Evolutionary conservation across 2,797 vertebrate genomes (phyloP).

Genomic region (Cossypha heuglini): DNA sequence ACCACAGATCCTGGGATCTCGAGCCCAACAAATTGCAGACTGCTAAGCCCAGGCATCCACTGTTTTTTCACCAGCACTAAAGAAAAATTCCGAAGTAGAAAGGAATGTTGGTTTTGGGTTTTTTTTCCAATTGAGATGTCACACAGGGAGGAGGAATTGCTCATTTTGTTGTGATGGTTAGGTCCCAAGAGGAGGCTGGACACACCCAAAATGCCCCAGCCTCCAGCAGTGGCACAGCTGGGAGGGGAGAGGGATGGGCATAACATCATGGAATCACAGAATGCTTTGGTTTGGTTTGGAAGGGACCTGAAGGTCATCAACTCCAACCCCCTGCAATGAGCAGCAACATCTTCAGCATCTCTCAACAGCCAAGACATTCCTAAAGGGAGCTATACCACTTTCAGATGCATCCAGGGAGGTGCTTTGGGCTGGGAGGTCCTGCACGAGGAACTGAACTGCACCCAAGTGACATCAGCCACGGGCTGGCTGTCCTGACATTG

Average conservation of each 20-base stretch:
- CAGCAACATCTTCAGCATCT: neutral
- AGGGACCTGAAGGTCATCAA: neutral
- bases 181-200: neutral
- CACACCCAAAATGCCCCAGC: neutral
- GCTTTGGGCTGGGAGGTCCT: neutral
- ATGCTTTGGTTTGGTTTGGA: neutral
- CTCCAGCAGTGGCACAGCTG: neutral
- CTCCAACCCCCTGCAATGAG: neutral
- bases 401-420: neutral
- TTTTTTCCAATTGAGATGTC: neutral
- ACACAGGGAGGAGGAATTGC: neutral
- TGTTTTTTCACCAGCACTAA: neutral
- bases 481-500: neutral
- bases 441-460: neutral
- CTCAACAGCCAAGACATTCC: neutral
- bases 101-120: neutral
- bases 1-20: neutral
- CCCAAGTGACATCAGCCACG: accelerated
- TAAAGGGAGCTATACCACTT: neutral
- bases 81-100: neutral
- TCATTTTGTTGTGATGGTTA: neutral
- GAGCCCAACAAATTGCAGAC: neutral
- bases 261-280: neutral
- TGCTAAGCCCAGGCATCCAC: neutral
- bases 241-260: neutral